phyloP scores from a whole-genome alignment of 2,797 vertebrate genomes.

The Sebastes jordani region DNA sequence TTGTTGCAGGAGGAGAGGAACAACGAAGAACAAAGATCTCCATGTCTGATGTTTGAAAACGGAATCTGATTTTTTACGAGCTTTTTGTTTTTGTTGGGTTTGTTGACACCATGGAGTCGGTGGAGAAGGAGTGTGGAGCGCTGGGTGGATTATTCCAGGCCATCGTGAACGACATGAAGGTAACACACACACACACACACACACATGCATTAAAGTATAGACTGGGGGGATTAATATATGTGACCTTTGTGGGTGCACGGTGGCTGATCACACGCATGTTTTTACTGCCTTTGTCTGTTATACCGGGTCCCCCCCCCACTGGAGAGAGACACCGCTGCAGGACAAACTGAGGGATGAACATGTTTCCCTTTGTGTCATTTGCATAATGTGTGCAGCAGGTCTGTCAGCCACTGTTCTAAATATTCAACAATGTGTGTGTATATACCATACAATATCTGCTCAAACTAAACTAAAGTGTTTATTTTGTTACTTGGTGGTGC shows the following conservation, averaged over 20 bases:
- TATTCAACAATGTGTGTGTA: not conserved
- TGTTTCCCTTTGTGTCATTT: slow-evolving; percentile 77
- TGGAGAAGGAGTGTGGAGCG: slow-evolving; percentile 96
- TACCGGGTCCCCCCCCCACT: slow-evolving; percentile 66
- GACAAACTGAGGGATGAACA: slow-evolving; percentile 68
- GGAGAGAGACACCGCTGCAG: slow-evolving; percentile 70
- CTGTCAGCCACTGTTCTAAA: slow-evolving; percentile 22
- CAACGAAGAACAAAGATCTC: slow-evolving; percentile 32
- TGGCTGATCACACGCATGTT: slow-evolving; percentile 53
- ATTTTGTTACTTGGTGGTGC: not conserved
- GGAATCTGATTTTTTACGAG: slow-evolving; percentile 25
- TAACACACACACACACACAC: slow-evolving; percentile 69
- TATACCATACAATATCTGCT: not conserved
- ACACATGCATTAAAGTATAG: slow-evolving; percentile 27
- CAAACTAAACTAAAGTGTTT: not conserved
- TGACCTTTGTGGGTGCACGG: slow-evolving; percentile 46
- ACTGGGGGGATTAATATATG: not conserved
- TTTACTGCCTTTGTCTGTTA: slow-evolving; percentile 84
- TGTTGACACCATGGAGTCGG: slow-evolving; percentile 89
- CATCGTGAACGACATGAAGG: slow-evolving; percentile 99
- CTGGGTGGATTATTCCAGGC: slow-evolving; percentile 97
- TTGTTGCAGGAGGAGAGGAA: slow-evolving; percentile 24
- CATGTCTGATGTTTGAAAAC: slow-evolving; percentile 32
- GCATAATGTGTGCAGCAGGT: slow-evolving; percentile 73
- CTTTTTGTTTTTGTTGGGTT: slow-evolving; percentile 20